Base-by-base conservation (phyloP, 2,888 invertebrate species). In the Drosophila tanythrix region DNA sequence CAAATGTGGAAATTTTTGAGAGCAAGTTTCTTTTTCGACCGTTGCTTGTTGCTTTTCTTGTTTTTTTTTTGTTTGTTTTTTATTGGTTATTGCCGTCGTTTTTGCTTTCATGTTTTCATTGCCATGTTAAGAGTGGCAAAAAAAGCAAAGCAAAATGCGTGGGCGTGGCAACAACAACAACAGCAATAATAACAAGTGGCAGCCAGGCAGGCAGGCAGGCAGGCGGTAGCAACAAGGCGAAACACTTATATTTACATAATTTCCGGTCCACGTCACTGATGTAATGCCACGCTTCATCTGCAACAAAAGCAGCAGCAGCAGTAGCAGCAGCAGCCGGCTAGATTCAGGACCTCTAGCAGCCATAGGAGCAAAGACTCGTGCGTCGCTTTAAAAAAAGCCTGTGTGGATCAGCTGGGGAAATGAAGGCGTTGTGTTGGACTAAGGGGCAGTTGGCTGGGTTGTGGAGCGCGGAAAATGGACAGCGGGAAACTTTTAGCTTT, bases 171-270 rank as follows among this genome's bases (percentile, higher is more conserved):
- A 31, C 61, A 56, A 56, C 43, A 46, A 48, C n/a, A 40, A 31
- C 25, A 40, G 40, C 18, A 10, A 15, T 13, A 43, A 48, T n/a
- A 46, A 35, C 21, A 13, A 46, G 33, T 33, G 33, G 33, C 52
- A 46, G 46, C 8, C 15, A 46, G 51, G 21, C 13, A 25, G n/a
- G 43, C n/a, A 21, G 46, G 13, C 27, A 51, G 33, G 18, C 57
- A 43, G 31, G 33, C 55, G 21, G 46, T 58, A 65, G 74, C 78
- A 79, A 69, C 80, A 82, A 82, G 71, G 64, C 70, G 74, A 89
- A 89, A 90, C 88, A 88, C 90, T 88, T 88, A 89, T 89, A 88
- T 88, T 88, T 88, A 90, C 88, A 88, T 88, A 90, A 88, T 88
- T 90, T 88, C 88, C 90, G 88, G 82, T 90, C 83, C 81, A 88